Evolutionary conservation across 2,113 vertebrate species (phyloP), one percentile per base, ranked within the genome.

Genomic region (Ariopsis seemanni): DNA sequence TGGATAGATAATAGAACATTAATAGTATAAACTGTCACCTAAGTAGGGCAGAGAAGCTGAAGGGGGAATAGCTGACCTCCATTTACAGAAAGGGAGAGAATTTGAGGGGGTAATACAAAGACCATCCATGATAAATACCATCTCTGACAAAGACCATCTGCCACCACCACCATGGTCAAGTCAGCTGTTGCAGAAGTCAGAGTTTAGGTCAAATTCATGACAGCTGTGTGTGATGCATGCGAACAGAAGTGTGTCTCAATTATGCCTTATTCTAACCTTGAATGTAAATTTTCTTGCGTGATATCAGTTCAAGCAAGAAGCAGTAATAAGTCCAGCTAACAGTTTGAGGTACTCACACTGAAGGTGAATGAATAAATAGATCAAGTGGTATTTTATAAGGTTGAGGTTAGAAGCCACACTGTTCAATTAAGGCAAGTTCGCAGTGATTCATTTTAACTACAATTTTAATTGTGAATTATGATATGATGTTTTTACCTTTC

Each of bases 211-310:
- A 86, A 86, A 65, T 20, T 69, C 75, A 57, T 55, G 25, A 63
- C 5, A 48, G 62, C 53, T 62, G 5, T 20, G 30, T 27, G 72
- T 1, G 10, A 86, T n/a, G 15, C 27, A 65, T 34, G 52, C 79
- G 12, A 67, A 62, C 50, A 67, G 20, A 85, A 27, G 7, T 18
- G 42, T 10, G 34, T 14, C 58, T 77, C 22, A 87, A 88, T 86
- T 88, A 90, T 91, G 85, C 11, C 25, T 25, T n/a, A 55, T 7
- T 79, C 14, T 55, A 52, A 15, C 50, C 52, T 55, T 17, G 14
- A 55, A 79, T 55, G 5, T 55, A 53, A 27, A 15, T 18, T 75
- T 74, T 48, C 34, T 48, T 74, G 15, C 11, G 2, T 74, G 71
- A 72, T 42, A 72, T 42, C 69, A 72, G 15, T 18, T 74, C 18